phyloP scores from a whole-genome alignment of 2,888 invertebrate genomes.

The Aphidius colemani region DNA sequence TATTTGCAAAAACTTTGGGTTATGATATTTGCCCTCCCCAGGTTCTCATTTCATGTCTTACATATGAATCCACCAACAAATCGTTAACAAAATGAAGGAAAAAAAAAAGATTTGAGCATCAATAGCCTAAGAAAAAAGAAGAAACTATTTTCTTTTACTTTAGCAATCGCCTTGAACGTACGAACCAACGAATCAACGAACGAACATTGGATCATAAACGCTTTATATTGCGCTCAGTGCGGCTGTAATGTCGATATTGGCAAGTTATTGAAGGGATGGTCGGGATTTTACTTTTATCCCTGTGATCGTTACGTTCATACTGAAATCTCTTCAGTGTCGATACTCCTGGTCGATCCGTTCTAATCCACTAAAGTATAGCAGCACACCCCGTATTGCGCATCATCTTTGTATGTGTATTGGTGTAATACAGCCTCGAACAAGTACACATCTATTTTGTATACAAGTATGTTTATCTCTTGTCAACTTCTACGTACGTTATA shows the following conservation, averaged over 20 bases:
- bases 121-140: not conserved
- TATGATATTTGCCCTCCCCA: conserved; percentile 40
- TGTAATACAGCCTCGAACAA: conserved; percentile 9
- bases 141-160: no score
- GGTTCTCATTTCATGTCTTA: conserved; percentile 49
- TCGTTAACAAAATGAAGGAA: conserved; percentile 31
- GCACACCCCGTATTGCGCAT: conserved; percentile 12
- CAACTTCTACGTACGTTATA: not conserved
- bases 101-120: conserved; percentile 11
- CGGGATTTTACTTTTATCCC: conserved; percentile 32
- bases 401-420: conserved; percentile 17
- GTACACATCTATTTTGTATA: not conserved
- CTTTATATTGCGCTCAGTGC: conserved; percentile 58
- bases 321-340: conserved; percentile 29
- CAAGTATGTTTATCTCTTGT: conserved; percentile 15
- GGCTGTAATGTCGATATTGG: conserved; percentile 58
- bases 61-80: conserved; percentile 39
- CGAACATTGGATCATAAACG: conserved; percentile 52
- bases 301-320: conserved; percentile 37
- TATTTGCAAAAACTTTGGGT: conserved; percentile 17
- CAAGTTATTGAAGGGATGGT: conserved; percentile 54
- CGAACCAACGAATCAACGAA: conserved; percentile 35
- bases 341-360: conserved; percentile 34
- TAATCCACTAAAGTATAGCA: conserved; percentile 49
- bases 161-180: not conserved